Base-by-base conservation (phyloP, 2,888 invertebrate genomes). In the Teleogryllus oceanicus region DNA sequence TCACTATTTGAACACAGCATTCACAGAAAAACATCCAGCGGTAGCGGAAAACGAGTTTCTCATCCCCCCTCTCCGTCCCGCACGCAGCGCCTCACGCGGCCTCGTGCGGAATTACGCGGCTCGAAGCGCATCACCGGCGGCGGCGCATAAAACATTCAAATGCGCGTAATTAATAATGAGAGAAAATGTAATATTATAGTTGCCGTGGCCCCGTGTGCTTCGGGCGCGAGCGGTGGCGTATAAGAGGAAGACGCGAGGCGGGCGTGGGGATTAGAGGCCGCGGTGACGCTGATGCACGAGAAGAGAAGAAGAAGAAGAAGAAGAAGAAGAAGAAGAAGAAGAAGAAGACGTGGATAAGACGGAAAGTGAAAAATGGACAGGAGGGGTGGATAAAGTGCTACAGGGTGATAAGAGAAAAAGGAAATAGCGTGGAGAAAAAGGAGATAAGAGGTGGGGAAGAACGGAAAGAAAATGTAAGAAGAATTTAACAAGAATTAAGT, bases 341-440 rank as follows among this genome's bases (percentile, higher is more conserved):
- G 1, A 5, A 5, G 37, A 37, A 8, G 16, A n/a, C 0, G 5
- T 37, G 37, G 37, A 37, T 4, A 4, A 8, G 4, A 11, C 1
- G 8, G 13, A 4, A 62, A 13, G n/a, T 5, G 4, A 0, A n/a
- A n/a, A 18, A 13, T 0, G 62, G 62, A n/a, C n/a, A n/a, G 62
- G 3, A 62, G 8, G 3, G 16, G n/a, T 4, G 8, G 4, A 18
- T 13, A n/a, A n/a, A n/a, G 62, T 1, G 5, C 16, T 13, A 4
- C 16, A 0, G 11, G 13, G 1, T 5, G 62, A 3, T 10, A n/a
- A 5, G 3, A n/a, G 1, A 37, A 2, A n/a, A 3, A 4, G 4
- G 18, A 2, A 18, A 2, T 37, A 4, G 2, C 2, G 10, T 13
- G 11, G 3, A 62, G 37, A 5, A 37, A 37, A 37, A 5, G 5